These are phyloP conservation scores for Argopecten irradians DNA, from an alignment of 1,140 invertebrate genomes.

Conservation along the genomic window DNA sequence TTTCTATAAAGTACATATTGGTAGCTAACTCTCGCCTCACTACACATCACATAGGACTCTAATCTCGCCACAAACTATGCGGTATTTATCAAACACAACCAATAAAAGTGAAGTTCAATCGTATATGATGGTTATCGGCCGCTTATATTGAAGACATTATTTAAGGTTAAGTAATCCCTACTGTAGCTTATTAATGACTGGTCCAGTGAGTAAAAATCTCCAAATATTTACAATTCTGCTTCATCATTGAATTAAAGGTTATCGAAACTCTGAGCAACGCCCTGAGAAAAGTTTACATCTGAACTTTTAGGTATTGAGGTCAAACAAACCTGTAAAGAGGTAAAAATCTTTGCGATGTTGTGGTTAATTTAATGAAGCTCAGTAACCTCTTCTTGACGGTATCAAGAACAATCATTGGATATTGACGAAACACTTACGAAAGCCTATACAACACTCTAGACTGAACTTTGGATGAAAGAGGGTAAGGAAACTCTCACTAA, in stretches of 20 bases:
- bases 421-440: too few relatives aligned
- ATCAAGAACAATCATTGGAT: too few relatives aligned
- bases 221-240: background rate
- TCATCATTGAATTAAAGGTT: background rate
- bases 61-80: background rate
- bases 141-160: background rate
- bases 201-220: background rate
- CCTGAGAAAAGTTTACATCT: background rate
- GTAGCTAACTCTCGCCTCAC: background rate
- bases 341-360: too few relatives aligned
- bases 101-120: background rate
- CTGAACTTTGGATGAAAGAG: too few relatives aligned
- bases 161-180: background rate
- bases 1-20: background rate
- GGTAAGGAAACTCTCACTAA: too few relatives aligned
- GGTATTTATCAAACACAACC: background rate
- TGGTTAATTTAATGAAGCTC: too few relatives aligned
- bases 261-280: background rate
- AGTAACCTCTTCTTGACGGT: too few relatives aligned
- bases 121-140: background rate
- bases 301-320: too few relatives aligned
- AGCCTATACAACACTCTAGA: too few relatives aligned
- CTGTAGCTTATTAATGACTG: background rate
- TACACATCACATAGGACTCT: background rate
- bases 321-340: too few relatives aligned